phyloP scores from a whole-genome alignment of 2,113 vertebrate genomes.

The Sialia sialis region DNA sequence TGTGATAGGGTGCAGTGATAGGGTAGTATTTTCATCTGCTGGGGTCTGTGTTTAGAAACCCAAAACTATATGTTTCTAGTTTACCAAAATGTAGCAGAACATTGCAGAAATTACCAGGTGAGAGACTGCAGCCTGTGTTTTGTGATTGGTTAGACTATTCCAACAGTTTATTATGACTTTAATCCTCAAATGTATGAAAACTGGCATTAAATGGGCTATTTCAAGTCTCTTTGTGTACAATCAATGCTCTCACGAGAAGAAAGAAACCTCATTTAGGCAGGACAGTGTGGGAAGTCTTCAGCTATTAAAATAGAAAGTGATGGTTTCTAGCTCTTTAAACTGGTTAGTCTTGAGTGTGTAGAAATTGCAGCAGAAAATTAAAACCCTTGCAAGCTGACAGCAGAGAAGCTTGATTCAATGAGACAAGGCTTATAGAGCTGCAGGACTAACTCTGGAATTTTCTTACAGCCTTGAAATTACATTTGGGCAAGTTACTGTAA shows the following conservation, averaged over 20 bases:
- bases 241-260: not conserved
- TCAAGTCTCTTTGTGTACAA: not conserved
- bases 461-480: slow-evolving; percentile 28
- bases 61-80: not conserved
- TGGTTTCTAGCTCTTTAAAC: not conserved
- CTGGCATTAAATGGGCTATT: slow-evolving; percentile 10
- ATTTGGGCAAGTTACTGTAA: not conserved
- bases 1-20: not conserved
- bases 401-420: not conserved
- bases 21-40: not conserved
- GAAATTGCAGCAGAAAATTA: slow-evolving; percentile 46
- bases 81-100: not conserved
- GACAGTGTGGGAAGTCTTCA: slow-evolving; percentile 16
- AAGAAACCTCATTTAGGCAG: slow-evolving; percentile 28
- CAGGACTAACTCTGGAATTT: not conserved
- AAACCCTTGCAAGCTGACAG: slow-evolving; percentile 30
- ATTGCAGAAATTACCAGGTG: not conserved
- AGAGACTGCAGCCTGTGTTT: not conserved
- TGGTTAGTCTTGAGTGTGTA: not conserved
- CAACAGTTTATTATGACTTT: not conserved
- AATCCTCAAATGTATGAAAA: not conserved
- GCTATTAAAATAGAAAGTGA: slow-evolving; percentile 26
- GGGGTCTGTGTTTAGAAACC: not conserved
- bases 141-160: not conserved
- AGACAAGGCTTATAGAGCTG: slow-evolving; percentile 37